Evolutionary conservation across 2,113 vertebrate genomes (phyloP), one percentile per base, ranked within the genome.

Genomic region (Casuarius casuarius): DNA sequence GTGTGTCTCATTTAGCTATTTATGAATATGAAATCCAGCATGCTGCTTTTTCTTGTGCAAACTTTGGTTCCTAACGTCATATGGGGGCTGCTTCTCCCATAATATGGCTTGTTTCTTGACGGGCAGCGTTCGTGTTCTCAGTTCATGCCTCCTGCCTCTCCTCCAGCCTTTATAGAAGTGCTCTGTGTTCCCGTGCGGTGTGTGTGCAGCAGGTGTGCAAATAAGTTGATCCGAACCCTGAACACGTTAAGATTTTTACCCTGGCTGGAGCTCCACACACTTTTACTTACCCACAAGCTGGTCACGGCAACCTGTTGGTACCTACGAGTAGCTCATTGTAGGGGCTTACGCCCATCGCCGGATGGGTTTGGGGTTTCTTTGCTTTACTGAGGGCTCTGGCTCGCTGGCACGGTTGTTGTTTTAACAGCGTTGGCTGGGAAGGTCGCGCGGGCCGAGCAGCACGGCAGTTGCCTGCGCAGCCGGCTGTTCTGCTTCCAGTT

Each of bases 31-130:
- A 86, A 95, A 94, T 76, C 73, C 89, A 97, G 94, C 89, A 96
- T 96, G 86, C 83, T 95, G 59, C 40, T 95, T 96, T 97, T 97
- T 95, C 84, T 80, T 94, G 94, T 93, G 94, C 93, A 97, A 84
- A 95, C 94, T 97, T 97, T 97, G 97, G 95, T 98, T 97, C 96
- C 59, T 80, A 42, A 31, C 73, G 40, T 84, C 72, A 46, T 49
- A 40, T n/a, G 70, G 82, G 92, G 92, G 46, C 52, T 91, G 42
- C 48, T 77, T 94, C 33, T 89, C 54, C 76, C 87, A 56, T 75
- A 76, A 94, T 4, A 20, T 31, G 44, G 10, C 38, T 86, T 86
- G 33, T 20, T 89, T 84, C 81, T 62, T 29, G 18, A 56, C 14
- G 71, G 54, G 17, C 77, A 92, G 31, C 63, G 19, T 80, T 89